Evolutionary conservation across 2,113 vertebrate genomes (phyloP), one percentile per base, ranked within the genome.

Genomic region (Callithrix jacchus): DNA sequence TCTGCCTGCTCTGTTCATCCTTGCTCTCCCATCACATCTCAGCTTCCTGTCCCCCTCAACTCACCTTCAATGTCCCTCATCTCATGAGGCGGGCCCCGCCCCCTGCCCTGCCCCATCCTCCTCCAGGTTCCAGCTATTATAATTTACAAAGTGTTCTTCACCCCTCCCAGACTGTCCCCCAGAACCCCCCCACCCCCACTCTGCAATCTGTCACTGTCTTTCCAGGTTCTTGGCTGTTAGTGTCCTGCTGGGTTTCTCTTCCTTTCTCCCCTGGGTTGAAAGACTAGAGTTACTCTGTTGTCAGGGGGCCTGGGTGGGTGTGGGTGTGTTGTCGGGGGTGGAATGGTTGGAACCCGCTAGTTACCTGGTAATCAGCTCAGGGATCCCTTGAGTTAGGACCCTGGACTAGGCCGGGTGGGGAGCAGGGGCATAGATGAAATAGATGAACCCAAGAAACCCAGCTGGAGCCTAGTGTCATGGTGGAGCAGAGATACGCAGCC

Each of bases 21-120:
- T 40, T 97, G 94, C 87, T 89, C 77, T 93, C 83, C 73, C 52
- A 23, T 42, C 74, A 76, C 10, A 42, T 84, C 32, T 88, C 30
- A n/a, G 74, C 20, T 35, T 56, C n/a, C 70, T 8, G 49, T 21
- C 12, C 61, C 42, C 1, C 30, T 84, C 47, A 61, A 37, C 52
- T 56, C 54, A 16, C 61, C 49, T 23, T 35, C 56, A 30, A 0
- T 27, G 87, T 61, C 58, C 12, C 25, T 94, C 61, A n/a, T 47
- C 27, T 92, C 70, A 56, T 64, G 61, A 64, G 61, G 2, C 2
- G 11, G 12, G 61, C 61, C 23, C 56, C 30, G 61, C 71, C 25
- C 47, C 54, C 47, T 2, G 6, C 25, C 13, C 18, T 73, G 68
- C 64, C 27, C 1, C 20, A 17, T 30, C 47, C 7, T 10, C 73